A percentile compares a stretch with the other conserved stretches of the same genome.
Conservation (phyloP, 1,140 invertebrate genomes). For the Phocides pigmalion region DNA sequence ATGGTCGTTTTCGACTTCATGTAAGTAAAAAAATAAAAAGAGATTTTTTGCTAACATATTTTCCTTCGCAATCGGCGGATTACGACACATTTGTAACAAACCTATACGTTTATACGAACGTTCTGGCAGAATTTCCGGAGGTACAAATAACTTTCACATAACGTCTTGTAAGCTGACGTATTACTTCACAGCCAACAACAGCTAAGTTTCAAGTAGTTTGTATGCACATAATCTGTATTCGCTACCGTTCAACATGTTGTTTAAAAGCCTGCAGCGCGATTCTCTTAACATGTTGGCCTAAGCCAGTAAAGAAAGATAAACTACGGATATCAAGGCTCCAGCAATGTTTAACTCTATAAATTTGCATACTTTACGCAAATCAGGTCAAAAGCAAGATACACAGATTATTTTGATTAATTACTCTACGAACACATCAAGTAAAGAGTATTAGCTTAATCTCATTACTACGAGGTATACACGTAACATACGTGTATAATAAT, state of each 20-base stretch:
- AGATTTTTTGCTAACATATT: background rate
- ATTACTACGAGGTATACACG: too few relatives aligned
- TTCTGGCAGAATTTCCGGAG: slow-evolving; percentile 3
- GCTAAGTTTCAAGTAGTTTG: slow-evolving; percentile 42
- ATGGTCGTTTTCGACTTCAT: too few relatives aligned
- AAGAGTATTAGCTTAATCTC: too few relatives aligned
- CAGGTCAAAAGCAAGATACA: background rate
- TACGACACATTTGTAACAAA: background rate
- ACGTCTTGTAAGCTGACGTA: slow-evolving; percentile 18
- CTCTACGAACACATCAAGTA: background rate
- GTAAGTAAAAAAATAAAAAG: too few relatives aligned
- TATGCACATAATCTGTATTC: slow-evolving; percentile 55
- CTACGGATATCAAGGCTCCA: slow-evolving; percentile 3
- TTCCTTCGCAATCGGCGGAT: background rate
- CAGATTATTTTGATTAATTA: background rate
- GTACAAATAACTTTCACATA: slow-evolving; percentile 18
- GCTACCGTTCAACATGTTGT: slow-evolving; percentile 48
- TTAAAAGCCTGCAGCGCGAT: slow-evolving; percentile 44
- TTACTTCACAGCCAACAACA: slow-evolving; percentile 29
- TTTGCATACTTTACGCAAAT: slow-evolving; percentile 7
- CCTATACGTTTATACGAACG: background rate
- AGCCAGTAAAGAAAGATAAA: slow-evolving; percentile 29
- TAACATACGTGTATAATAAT: too few relatives aligned
- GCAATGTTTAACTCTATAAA: slow-evolving; percentile 11
- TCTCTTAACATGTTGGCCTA: slow-evolving; percentile 22